Evolutionary conservation across 2,888 invertebrate genomes (phyloP).

Genomic region (Ferdinandea cuprea): DNA sequence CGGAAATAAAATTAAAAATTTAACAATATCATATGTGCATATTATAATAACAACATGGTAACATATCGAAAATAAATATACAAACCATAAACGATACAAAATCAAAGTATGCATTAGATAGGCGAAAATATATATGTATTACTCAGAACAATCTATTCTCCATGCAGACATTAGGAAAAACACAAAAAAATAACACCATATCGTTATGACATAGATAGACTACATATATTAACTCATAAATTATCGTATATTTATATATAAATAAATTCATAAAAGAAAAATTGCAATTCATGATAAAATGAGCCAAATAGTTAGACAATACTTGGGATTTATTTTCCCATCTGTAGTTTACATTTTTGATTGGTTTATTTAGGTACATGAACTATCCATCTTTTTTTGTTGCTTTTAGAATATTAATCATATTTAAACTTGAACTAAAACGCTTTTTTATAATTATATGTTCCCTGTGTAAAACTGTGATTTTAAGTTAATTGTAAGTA

Average conservation of each 20-base stretch:
- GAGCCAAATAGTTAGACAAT: constrained; percentile 70
- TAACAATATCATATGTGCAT: constrained; percentile 27
- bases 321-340: constrained; percentile 40
- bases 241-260: constrained; percentile 28
- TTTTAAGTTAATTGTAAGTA: constrained; percentile 6
- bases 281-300: constrained; percentile 27
- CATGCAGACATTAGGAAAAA: constrained; percentile 12
- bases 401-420: not conserved
- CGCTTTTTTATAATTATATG: constrained; percentile 4
- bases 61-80: constrained; percentile 50
- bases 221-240: constrained; percentile 39
- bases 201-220: constrained; percentile 59
- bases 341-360: constrained; percentile 35
- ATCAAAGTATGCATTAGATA: constrained; percentile 63
- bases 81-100: constrained; percentile 27
- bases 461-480: constrained; percentile 7
- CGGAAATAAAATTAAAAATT: constrained; percentile 16
- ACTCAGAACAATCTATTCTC: constrained; percentile 34
- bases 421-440: not conserved
- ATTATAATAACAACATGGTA: constrained; percentile 17
- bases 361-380: not conserved
- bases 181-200: constrained; percentile 41
- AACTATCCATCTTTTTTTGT: not conserved
- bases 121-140: constrained; percentile 42
- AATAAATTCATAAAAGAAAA: constrained; percentile 3